Conservation (phyloP, 64 coral and sea anemone genomes). For the Montipora foliosa region DNA sequence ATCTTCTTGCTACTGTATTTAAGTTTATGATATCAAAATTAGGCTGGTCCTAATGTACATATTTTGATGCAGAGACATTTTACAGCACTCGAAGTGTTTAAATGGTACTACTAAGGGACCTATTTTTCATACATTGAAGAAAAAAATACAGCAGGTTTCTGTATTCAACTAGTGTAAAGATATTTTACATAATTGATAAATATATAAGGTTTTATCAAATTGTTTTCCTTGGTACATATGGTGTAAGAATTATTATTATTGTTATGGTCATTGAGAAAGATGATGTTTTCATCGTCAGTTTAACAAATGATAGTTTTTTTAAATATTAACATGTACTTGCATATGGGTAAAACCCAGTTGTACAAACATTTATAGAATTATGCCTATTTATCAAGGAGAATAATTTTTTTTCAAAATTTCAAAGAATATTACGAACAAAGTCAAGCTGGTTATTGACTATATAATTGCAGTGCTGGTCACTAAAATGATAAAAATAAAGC, state of each 20-base stretch:
- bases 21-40: constrained; percentile 44
- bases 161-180: constrained; percentile 50
- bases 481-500: constrained; percentile 80
- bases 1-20: constrained; percentile 19
- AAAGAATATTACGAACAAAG: constrained; percentile 81
- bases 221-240: constrained; percentile 51
- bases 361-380: constrained; percentile 80
- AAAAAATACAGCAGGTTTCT: constrained; percentile 53
- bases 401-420: constrained; percentile 78
- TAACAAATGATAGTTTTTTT: constrained; percentile 78
- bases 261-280: neutral
- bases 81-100: constrained; percentile 8
- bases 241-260: neutral
- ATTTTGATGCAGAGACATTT: constrained; percentile 48
- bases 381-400: constrained; percentile 83
- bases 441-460: constrained; percentile 96
- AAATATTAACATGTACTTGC: constrained; percentile 57
- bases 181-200: constrained; percentile 32
- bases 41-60: constrained; percentile 64
- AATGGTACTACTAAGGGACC: constrained; percentile 42
- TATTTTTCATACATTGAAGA: constrained; percentile 59
- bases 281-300: constrained; percentile 33
- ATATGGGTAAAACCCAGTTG: constrained; percentile 69
- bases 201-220: constrained; percentile 15
- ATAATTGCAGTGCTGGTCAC: constrained; percentile 90